phyloP scores from a whole-genome alignment of 2,888 invertebrate genomes.

The Sthenelais limicola region DNA sequence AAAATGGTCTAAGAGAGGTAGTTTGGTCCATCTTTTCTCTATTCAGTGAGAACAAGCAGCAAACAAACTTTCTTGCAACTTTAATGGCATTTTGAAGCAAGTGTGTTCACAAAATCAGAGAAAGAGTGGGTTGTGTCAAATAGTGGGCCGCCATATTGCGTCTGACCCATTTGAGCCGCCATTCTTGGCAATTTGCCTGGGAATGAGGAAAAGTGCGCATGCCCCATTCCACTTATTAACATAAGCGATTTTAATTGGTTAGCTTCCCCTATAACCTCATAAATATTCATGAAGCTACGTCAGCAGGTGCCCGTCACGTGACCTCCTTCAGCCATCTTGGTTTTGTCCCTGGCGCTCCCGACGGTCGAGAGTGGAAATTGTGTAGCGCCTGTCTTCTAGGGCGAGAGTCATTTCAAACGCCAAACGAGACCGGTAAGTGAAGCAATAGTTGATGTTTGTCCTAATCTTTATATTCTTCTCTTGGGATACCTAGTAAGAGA shows the following conservation, averaged over 20 bases:
- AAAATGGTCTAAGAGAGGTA: no score
- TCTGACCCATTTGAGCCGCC: conserved; percentile 15
- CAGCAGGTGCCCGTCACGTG: conserved; percentile 39
- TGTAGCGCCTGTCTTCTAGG: background rate
- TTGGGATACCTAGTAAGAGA: no score
- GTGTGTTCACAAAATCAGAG: no score
- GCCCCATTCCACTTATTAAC: conserved; percentile 26
- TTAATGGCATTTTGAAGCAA: no score
- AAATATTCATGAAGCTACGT: conserved; percentile 38
- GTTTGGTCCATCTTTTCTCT: no score
- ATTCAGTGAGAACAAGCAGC: no score
- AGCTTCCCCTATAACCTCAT: background rate
- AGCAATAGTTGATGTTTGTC: no score
- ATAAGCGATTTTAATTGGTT: conserved; percentile 18
- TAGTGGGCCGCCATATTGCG: conserved; percentile 15
- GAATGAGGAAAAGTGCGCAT: background rate
- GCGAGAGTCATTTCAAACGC: background rate
- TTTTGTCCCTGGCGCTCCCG: conserved; percentile 43
- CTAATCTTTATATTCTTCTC: no score
- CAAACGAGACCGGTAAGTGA: no score
- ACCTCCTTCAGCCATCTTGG: conserved; percentile 40
- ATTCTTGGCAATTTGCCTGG: conserved; percentile 21
- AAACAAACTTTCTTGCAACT: no score
- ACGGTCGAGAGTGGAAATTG: conserved; percentile 23
- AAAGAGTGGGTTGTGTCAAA: no score